Conservation (phyloP, 2,113 vertebrate species). For the Morone saxatilis region DNA sequence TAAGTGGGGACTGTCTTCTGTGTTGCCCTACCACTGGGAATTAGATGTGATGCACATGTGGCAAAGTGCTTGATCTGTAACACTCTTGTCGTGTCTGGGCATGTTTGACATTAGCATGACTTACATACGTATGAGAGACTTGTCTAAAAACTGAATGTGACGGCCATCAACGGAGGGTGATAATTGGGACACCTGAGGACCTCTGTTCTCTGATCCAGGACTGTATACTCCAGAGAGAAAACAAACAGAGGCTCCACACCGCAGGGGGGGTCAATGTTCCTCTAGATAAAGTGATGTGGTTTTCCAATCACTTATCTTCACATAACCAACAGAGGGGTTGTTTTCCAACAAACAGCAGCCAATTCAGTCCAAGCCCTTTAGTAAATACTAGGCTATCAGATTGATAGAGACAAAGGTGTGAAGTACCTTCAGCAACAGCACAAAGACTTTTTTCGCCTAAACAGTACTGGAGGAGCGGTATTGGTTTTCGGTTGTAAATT, state of each 20-base stretch:
- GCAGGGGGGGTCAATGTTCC: constrained; percentile 1
- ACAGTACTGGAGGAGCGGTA: neutral
- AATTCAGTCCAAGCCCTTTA: constrained; percentile 17
- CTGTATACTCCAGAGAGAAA: constrained; percentile 39
- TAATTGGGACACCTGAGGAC: constrained; percentile 80
- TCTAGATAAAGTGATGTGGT: constrained; percentile 36
- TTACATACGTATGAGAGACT: constrained; percentile 23
- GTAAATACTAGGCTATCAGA: constrained; percentile 51
- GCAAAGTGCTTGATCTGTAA: constrained; percentile 41
- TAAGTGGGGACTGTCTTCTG: neutral
- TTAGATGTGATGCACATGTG: constrained; percentile 29
- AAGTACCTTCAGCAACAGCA: constrained; percentile 25
- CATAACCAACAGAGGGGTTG: constrained; percentile 40
- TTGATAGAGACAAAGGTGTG: constrained; percentile 41
- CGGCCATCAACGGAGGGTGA: constrained; percentile 59
- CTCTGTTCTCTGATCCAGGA: constrained; percentile 51
- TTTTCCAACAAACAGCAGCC: constrained; percentile 63
- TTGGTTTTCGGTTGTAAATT: neutral
- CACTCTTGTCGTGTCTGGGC: constrained; percentile 51
- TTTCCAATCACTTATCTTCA: constrained; percentile 63
- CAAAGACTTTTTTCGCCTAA: neutral
- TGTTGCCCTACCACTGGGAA: constrained; percentile 10
- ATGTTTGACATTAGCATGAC: constrained; percentile 67
- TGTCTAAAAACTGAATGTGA: constrained; percentile 41
- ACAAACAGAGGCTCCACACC: constrained; percentile 41